Conservation (phyloP, 2,888 invertebrate species). For the Pterostichus madidus region DNA sequence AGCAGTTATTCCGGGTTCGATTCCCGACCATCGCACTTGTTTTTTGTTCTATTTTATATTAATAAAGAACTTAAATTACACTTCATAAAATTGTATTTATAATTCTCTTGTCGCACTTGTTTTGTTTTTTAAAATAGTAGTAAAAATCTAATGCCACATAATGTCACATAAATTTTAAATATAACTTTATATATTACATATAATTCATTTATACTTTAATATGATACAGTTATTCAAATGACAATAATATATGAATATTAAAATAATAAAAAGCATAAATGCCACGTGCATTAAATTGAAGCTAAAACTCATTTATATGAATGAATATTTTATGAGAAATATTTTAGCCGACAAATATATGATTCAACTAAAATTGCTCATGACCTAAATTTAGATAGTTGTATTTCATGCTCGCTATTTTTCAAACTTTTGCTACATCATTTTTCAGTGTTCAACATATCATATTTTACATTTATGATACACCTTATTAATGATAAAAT, state of each 20-base stretch:
- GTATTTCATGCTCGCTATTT: not conserved
- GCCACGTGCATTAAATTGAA: constrained; percentile 15
- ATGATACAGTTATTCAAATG: too few species aligned
- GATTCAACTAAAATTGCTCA: constrained; percentile 29
- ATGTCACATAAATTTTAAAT: too few species aligned
- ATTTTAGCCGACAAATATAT: constrained; percentile 4
- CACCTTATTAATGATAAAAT: constrained; percentile 19
- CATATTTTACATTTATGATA: constrained; percentile 10
- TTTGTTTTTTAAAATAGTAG: too few species aligned
- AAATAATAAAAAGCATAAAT: constrained; percentile 12
- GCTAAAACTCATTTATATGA: constrained; percentile 21
- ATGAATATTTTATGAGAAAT: constrained; percentile 40
- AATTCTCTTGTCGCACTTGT: too few species aligned
- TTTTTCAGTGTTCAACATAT: constrained; percentile 38
- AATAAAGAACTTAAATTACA: too few species aligned
- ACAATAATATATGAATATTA: not conserved
- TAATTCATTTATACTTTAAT: not conserved
- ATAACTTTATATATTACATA: not conserved
- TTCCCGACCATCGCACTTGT: too few species aligned
- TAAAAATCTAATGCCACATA: too few species aligned
- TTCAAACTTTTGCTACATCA: constrained; percentile 7
- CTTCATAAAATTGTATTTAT: too few species aligned
- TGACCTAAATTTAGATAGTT: constrained; percentile 15
- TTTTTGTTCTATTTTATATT: too few species aligned
- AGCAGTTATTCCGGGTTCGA: too few species aligned